phyloP scores from a whole-genome alignment of 1,140 invertebrate genomes.

The Rhopalosiphum maidis region DNA sequence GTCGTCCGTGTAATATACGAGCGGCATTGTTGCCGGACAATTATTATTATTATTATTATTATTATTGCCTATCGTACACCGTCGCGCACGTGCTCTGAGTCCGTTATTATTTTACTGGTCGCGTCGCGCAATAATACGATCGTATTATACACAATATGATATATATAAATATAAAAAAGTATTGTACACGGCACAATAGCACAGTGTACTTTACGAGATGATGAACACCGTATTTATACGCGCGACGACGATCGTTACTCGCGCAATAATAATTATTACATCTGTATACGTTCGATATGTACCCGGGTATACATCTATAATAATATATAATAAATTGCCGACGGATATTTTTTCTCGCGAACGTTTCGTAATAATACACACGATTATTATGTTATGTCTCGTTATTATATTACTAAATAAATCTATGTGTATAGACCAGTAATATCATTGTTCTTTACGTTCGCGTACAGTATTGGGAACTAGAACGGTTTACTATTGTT shows the following conservation, averaged over 20 bases:
- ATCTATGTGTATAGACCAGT: background rate
- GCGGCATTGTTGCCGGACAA: background rate
- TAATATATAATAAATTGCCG: slow-evolving; percentile 12
- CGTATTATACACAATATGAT: background rate
- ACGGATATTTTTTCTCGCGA: background rate
- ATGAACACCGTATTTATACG: background rate
- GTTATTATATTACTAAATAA: background rate
- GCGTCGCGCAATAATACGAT: background rate
- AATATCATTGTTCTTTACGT: background rate
- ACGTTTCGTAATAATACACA: background rate
- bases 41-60: background rate
- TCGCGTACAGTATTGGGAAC: background rate
- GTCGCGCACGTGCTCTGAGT: slow-evolving; percentile 45
- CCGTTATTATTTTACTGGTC: slow-evolving; percentile 30
- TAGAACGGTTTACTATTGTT: background rate
- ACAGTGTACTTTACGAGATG: background rate
- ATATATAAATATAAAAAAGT: background rate
- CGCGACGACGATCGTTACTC: background rate
- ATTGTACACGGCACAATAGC: background rate
- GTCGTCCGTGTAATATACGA: background rate
- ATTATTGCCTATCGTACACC: background rate
- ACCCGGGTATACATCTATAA: background rate
- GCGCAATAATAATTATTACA: background rate
- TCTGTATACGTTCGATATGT: background rate
- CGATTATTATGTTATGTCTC: background rate